Percentiles rank a stretch among this genome's conserved stretches.
Evolutionary conservation across 2,797 vertebrate genomes (phyloP).

Genomic region (Cirrhinus mrigala): DNA sequence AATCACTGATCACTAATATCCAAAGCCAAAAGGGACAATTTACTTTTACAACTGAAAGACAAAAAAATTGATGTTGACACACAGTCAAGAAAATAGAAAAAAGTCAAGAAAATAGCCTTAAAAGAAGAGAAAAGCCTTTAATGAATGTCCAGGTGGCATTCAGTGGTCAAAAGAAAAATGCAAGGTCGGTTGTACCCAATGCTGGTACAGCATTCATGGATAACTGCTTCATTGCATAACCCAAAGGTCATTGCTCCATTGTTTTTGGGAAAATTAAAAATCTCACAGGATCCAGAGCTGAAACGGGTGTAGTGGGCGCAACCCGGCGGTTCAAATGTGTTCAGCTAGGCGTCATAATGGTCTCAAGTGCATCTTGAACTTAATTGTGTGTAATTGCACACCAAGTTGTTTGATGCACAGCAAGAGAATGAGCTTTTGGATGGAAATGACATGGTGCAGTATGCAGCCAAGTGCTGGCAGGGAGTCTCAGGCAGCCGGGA

Average conservation of each 20-base stretch:
- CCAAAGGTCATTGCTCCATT: background rate
- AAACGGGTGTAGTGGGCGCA: slow-evolving; percentile 16
- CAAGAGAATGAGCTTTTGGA: slow-evolving; percentile 50
- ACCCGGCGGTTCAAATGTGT: slow-evolving; percentile 10
- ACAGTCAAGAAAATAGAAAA: no score
- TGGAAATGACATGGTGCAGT: slow-evolving; percentile 35
- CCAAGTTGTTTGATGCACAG: slow-evolving; percentile 38
- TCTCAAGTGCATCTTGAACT: slow-evolving; percentile 52
- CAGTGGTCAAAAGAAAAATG: background rate
- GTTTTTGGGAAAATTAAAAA: slow-evolving; percentile 28
- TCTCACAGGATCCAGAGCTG: background rate
- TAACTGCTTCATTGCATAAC: slow-evolving; percentile 14
- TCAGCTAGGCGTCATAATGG: slow-evolving; percentile 48
- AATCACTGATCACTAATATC: no score
- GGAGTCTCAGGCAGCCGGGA: slow-evolving; percentile 16
- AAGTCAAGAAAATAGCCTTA: no score
- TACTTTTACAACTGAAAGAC: no score
- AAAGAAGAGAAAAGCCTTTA: background rate
- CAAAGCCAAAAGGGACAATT: no score
- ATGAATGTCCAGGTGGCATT: background rate
- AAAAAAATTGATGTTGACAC: no score
- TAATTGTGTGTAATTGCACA: slow-evolving; percentile 58
- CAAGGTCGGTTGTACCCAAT: background rate
- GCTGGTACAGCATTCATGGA: background rate
- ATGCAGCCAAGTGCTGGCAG: slow-evolving; percentile 50